Percentiles rank a stretch among this genome's conserved stretches.
phyloP scores from a whole-genome alignment of 1,140 invertebrate genomes.

The Teleopsis dalmanni region DNA sequence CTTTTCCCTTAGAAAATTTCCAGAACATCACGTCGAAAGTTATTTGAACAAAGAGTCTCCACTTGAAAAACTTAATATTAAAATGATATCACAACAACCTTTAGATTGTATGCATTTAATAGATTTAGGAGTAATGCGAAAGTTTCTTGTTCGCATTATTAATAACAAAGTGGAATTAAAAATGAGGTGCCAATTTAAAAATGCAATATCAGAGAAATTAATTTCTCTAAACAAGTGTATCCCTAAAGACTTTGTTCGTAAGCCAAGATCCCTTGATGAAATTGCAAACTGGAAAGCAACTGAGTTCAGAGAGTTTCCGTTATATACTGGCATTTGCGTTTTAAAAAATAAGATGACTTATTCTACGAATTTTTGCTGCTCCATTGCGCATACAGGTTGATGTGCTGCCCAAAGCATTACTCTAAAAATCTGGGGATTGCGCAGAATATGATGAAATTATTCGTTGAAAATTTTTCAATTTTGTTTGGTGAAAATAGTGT shows the following conservation, averaged over 20 bases:
- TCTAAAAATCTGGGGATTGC: conserved; percentile 2
- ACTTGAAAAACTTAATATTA: conserved; percentile 13
- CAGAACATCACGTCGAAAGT: conserved; percentile 6
- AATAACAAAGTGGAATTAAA: conserved; percentile 6
- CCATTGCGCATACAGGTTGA: conserved; percentile 10
- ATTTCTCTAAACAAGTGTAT: conserved; percentile 4
- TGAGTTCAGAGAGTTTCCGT: conserved; percentile 13
- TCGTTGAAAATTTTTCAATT: conserved; percentile 11
- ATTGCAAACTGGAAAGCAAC: conserved; percentile 11
- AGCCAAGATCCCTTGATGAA: conserved; percentile 6
- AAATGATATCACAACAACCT: conserved; percentile 12
- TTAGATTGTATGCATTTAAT: conserved; percentile 18
- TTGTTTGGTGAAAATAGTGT: conserved; percentile 10
- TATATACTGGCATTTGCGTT: conserved; percentile 9
- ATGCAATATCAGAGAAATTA: conserved; percentile 10
- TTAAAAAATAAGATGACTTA: conserved; percentile 2
- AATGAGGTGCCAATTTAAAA: conserved; percentile 5
- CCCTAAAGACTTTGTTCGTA: conserved; percentile 9
- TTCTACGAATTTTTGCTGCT: conserved; percentile 1
- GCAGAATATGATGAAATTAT: conserved; percentile 3
- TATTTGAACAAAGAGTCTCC: conserved; percentile 12
- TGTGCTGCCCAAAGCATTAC: conserved; percentile 9
- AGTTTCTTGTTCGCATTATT: conserved; percentile 12
- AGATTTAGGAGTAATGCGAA: conserved; percentile 14
- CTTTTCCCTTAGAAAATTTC: conserved; percentile 7